Evolutionary conservation across 2,797 vertebrate genomes (phyloP), one percentile per base, ranked within the genome.

Genomic region (Dermochelys coriacea): DNA sequence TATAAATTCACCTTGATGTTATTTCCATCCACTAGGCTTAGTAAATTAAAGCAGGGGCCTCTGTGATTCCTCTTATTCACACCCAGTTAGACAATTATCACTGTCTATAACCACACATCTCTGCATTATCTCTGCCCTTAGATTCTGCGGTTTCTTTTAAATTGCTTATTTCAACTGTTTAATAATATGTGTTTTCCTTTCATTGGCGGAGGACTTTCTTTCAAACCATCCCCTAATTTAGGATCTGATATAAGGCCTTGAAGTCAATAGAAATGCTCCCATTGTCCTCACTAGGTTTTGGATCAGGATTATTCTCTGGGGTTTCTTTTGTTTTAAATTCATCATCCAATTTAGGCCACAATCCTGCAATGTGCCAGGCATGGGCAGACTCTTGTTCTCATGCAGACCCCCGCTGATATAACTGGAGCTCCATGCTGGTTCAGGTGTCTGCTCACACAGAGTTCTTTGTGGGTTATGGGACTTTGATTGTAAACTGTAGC

Each of bases 371-470:
- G 7, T 37, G 51, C 7, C 84, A 54, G 5, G 3, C 71, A 6
- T 34, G 3, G 34, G 27, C 4, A 45, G 55, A 49, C 1, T 18
- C 1, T 9, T 49, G 51, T 87, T 85, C 52, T 19, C 37, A 9
- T 1, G 1, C 16, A 89, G 6, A 78, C 1, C 34, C 25, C 4
- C 6, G 1, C 55, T 12, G 1, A 2, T 3, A 7, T 1, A 3
- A 82, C 6, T n/a, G 12, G 79, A 83, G 12, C 3, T 84, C 2
- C 1, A 3, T n/a, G 3, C 61, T 77, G 15, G 1, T 19, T 80
- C 8, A 12, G 8, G 31, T 0, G 0, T 51, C 81, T 89, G 50
- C 50, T 79, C 0, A 8, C 2, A 64, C 10, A 21, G 55, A 61
- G 1, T 2, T 34, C 3, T 27, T 41, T 23, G n/a, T 71, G 21